phyloP scores from a whole-genome alignment of 2,888 invertebrate species.

The Nomada ruficornis region DNA sequence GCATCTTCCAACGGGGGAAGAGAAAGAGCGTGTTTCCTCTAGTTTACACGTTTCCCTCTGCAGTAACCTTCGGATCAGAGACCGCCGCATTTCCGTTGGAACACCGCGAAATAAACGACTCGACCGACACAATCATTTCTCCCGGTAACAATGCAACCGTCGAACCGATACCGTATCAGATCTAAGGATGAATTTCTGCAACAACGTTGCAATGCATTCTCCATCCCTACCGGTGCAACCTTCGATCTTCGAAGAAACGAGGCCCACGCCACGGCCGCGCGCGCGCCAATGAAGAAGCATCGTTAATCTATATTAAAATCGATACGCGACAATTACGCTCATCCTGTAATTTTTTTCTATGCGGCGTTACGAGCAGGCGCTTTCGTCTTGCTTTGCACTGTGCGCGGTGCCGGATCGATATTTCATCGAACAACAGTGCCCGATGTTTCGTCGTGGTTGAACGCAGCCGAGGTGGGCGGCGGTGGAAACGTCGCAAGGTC shows the following conservation, averaged over 20 bases:
- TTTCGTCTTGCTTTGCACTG: not conserved
- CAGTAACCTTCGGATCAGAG: conserved; percentile 13
- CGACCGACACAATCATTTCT: not conserved
- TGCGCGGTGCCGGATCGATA: conserved; percentile 36
- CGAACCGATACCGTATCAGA: conserved; percentile 1
- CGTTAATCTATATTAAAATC: conserved; percentile 17
- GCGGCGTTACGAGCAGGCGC: too few species aligned
- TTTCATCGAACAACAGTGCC: conserved; percentile 36
- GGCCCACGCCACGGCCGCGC: not conserved
- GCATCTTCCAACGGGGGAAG: conserved; percentile 23
- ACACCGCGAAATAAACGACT: conserved; percentile 1
- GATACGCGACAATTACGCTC: conserved; percentile 8
- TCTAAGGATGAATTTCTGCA: not conserved
- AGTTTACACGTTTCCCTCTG: conserved; percentile 36
- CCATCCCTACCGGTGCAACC: not conserved
- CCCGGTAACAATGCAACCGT: conserved; percentile 3
- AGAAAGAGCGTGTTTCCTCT: conserved; percentile 35
- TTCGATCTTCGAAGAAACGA: not conserved
- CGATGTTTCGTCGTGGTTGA: conserved; percentile 39
- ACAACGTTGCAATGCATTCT: conserved; percentile 7
- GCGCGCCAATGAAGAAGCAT: not conserved
- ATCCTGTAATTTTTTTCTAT: not conserved
- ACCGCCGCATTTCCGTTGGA: conserved; percentile 4
- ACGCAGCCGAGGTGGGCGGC: conserved; percentile 30
- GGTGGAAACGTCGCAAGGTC: conserved; percentile 76